Evolutionary conservation across 2,113 vertebrate genomes (phyloP).

Genomic region (Sigmodon hispidus): DNA sequence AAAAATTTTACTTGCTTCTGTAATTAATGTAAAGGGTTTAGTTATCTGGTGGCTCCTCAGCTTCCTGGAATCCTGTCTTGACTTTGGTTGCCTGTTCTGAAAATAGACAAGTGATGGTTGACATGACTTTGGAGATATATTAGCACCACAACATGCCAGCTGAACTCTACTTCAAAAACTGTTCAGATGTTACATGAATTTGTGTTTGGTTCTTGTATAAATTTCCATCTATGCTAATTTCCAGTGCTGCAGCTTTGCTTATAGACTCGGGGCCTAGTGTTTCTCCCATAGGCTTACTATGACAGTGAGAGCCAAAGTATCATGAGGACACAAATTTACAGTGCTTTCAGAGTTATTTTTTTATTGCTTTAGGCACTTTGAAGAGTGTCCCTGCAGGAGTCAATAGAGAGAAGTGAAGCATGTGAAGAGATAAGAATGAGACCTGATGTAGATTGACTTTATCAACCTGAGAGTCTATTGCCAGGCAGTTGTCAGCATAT

Average conservation of each 20-base stretch:
- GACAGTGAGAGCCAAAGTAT: background rate
- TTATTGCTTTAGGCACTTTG: background rate
- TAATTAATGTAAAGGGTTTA: background rate
- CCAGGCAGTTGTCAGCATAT: too few relatives aligned
- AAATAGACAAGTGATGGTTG: constrained; percentile 23
- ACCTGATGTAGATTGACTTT: background rate
- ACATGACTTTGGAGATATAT: background rate
- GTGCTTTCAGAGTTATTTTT: constrained; percentile 9
- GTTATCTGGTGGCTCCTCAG: background rate
- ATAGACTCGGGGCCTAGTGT: background rate
- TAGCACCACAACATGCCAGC: background rate
- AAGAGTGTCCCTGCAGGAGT: background rate
- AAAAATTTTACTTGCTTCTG: background rate
- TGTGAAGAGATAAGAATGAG: background rate
- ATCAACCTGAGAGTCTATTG: background rate
- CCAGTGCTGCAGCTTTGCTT: background rate
- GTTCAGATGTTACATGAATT: background rate
- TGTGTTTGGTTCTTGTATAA: background rate
- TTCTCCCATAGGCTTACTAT: background rate
- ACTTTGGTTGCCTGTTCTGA: background rate
- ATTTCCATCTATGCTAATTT: background rate
- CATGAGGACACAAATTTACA: background rate
- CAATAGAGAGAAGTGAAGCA: background rate
- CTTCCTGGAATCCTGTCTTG: background rate
- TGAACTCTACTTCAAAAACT: constrained; percentile 4